These are phyloP conservation scores for Mythimna loreyi DNA, from an alignment of 2,888 invertebrate species.

Conservation along the genomic window DNA sequence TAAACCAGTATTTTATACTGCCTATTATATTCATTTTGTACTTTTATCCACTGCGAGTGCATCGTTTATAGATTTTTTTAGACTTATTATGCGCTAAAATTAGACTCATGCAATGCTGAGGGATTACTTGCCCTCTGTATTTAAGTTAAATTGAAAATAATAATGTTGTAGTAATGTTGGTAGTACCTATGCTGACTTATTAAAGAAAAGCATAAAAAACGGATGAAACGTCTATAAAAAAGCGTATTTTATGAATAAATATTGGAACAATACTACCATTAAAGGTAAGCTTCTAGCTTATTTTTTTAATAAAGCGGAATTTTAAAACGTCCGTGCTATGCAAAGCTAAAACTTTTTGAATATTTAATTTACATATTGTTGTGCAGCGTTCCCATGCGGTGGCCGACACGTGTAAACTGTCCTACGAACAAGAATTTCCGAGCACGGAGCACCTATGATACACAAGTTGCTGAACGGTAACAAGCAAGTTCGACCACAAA, in stretches of 20 bases:
- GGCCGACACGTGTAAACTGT: constrained; percentile 46
- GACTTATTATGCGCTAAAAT: constrained; percentile 49
- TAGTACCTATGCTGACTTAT: constrained; percentile 8
- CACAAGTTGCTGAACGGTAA: constrained; percentile 48
- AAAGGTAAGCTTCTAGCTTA: background rate
- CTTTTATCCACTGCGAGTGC: constrained; percentile 54
- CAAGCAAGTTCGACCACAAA: constrained; percentile 47
- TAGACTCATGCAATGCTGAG: constrained; percentile 43
- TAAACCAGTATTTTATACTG: constrained; percentile 70
- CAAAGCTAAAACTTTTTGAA: constrained; percentile 37
- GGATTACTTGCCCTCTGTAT: constrained; percentile 36
- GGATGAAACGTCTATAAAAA: background rate
- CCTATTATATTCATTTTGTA: constrained; percentile 72
- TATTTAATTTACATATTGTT: constrained; percentile 39
- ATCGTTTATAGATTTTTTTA: constrained; percentile 54
- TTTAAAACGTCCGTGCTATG: background rate
- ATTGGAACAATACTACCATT: constrained; percentile 7
- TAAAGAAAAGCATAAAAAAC: constrained; percentile 3
- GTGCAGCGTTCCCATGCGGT: constrained; percentile 16
- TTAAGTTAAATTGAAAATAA: constrained; percentile 42
- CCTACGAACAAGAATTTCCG: constrained; percentile 40
- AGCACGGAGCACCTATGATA: constrained; percentile 35
- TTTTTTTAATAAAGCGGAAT: constrained; percentile 22
- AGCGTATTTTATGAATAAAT: constrained; percentile 7
- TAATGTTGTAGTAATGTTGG: constrained; percentile 26